Evolutionary conservation across 2,888 invertebrate genomes (phyloP), one percentile per base, ranked within the genome.

Genomic region (Protodeltote pygarga): DNA sequence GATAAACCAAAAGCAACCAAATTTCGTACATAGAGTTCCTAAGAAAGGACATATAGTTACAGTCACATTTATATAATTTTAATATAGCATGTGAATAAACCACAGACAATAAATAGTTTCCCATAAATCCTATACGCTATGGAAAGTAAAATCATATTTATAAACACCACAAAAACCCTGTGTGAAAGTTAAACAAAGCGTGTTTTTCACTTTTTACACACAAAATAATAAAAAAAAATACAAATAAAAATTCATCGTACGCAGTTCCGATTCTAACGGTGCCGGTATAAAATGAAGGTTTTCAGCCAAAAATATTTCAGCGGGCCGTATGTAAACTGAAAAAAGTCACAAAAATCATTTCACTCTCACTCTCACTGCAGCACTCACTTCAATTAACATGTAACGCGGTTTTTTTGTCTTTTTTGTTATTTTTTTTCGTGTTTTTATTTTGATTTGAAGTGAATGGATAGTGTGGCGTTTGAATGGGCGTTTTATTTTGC

Each of bases 201-300:
- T 35, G 9, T 20, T 57, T 76, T 71, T 74, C 74, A 65, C 73
- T 77, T 73, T 77, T 67, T 50, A 50, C 41, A 52, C 24, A 59
- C n/a, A n/a, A n/a, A n/a, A n/a, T n/a, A n/a, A n/a, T n/a, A n/a
- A n/a, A n/a, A n/a, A 67, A 71, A 59, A 66, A 60, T 50, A 58
- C 57, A 59, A 70, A 74, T 65, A 72, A 74, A 71, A 62, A 38
- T 41, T 51, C 62, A 42, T 42, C 55, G 65, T 57, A 61, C 64
- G 42, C 28, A 44, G 41, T 15, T 39, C 64, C 65, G 38, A 49
- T 62, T 75, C 77, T 77, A 77, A 73, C 73, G 60, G 45, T 60
- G 50, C 31, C 53, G 29, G 37, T 59, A 35, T 54, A 50, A 61
- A 65, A 64, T 65, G 60, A 62, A 62, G 60, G 60, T 21, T 48